These are phyloP conservation scores for Leucoma salicis DNA, from an alignment of 2,888 invertebrate genomes.

Conservation along the genomic window DNA sequence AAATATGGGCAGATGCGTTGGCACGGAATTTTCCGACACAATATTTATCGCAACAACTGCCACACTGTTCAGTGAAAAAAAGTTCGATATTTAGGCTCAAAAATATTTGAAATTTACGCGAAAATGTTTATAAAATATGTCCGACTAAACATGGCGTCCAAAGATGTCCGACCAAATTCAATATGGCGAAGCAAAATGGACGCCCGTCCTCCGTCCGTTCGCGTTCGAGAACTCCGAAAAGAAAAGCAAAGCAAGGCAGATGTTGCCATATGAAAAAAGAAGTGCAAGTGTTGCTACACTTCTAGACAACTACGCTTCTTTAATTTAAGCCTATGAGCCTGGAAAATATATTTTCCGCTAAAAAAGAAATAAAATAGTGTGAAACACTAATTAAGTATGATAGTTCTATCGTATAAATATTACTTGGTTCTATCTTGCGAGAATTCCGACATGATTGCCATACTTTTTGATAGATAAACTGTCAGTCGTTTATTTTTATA, in stretches of 20 bases:
- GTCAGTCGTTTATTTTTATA: too few species aligned
- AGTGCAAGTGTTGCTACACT: slow-evolving; percentile 43
- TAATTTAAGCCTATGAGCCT: background rate
- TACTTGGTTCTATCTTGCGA: too few species aligned
- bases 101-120: slow-evolving; percentile 83
- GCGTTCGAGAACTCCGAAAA: slow-evolving; percentile 46
- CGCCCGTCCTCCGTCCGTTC: slow-evolving; percentile 61
- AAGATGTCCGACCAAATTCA: slow-evolving; percentile 85
- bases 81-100: slow-evolving; percentile 73
- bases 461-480: too few species aligned
- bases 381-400: too few species aligned
- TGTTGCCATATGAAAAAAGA: slow-evolving; percentile 37
- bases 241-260: slow-evolving; percentile 38
- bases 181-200: slow-evolving; percentile 83
- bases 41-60: slow-evolving; percentile 63
- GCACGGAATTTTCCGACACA: slow-evolving; percentile 65
- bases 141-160: slow-evolving; percentile 88
- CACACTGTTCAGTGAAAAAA: slow-evolving; percentile 75
- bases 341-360: slow-evolving; percentile 25
- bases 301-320: background rate
- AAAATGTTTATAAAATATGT: slow-evolving; percentile 89
- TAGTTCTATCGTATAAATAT: too few species aligned
- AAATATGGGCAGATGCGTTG: slow-evolving; percentile 72
- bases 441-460: too few species aligned
- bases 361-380: too few species aligned